Evolutionary conservation across 2,888 invertebrate species (phyloP).

Genomic region (Halictus quadricinctus): DNA sequence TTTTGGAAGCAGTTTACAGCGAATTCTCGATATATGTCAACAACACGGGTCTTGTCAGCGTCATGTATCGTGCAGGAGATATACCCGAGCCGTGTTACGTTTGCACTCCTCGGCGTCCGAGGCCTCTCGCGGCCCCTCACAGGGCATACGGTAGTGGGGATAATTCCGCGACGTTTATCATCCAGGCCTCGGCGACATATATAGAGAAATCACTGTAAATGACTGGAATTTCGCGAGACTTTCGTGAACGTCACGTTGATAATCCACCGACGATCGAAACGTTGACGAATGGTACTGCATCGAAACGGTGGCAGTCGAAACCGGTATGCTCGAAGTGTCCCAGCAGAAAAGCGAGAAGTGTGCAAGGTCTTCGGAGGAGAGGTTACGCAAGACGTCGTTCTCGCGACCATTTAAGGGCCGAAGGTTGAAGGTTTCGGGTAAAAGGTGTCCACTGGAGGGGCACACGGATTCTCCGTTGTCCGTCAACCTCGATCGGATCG

Average conservation of each 20-base stretch:
- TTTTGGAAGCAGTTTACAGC: background rate
- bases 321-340: background rate
- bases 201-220: background rate
- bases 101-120: too few species aligned
- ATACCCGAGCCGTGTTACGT: too few species aligned
- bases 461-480: background rate
- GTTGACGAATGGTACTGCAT: background rate
- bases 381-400: background rate
- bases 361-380: background rate
- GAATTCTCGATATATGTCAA: too few species aligned
- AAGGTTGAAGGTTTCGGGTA: background rate
- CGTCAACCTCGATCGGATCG: background rate
- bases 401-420: slow-evolving; percentile 5
- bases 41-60: too few species aligned
- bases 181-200: too few species aligned
- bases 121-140: too few species aligned
- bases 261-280: background rate
- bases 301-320: background rate
- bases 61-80: too few species aligned
- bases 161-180: too few species aligned
- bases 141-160: too few species aligned
- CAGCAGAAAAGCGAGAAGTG: background rate
- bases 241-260: background rate
- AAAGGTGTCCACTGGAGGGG: background rate
- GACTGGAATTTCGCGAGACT: background rate